Evolutionary conservation across 2,888 invertebrate species (phyloP), one percentile per base, ranked within the genome.

Genomic region (Cacoxenus indagator): DNA sequence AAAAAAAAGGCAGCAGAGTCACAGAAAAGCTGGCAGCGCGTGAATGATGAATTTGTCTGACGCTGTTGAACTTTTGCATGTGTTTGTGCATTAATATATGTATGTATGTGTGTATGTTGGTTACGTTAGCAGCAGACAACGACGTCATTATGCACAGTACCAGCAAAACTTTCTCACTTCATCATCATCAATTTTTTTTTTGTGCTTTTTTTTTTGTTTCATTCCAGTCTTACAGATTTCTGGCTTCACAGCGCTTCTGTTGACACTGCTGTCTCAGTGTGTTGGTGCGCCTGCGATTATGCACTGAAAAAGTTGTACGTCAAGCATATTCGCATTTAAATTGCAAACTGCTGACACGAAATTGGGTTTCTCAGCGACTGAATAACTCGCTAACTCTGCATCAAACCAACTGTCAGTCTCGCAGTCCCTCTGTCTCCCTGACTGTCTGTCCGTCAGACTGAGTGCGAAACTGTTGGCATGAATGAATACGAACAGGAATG

Each of bases 231-330:
- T 22, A n/a, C 11, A 1, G 5, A 43, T 11, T 19, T 51, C 65
- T 46, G 29, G 29, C 26, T 19, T 45, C 26, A 11, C 45, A 45
- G 24, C 22, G 31, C 22, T n/a, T n/a, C n/a, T n/a, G n/a, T n/a
- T n/a, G n/a, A n/a, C n/a, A n/a, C 59, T 8, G 26, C 31, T 11
- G 67, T 71, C 69, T 65, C 69, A 74, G 76, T 78, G 71, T 72
- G 78, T 77, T 26, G 26, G 27, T 77, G 76, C 75, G 78, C 77
- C 82, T 78, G 77, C 77, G 80, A 82, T 82, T 82, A 80, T 81
- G 82, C 82, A 80, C 75, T 73, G 59, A 76, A 82, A 80, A 80
- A 80, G 72, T 80, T 80, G 80, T 45, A 3, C 43, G 26, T 9
- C n/a, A 57, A 57, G 57, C 29, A 57, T 57, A 57, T 29, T 43